Percentiles rank a stretch among this genome's conserved stretches.
Evolutionary conservation across 2,888 invertebrate genomes (phyloP).

Genomic region (Nomada ruficornis): DNA sequence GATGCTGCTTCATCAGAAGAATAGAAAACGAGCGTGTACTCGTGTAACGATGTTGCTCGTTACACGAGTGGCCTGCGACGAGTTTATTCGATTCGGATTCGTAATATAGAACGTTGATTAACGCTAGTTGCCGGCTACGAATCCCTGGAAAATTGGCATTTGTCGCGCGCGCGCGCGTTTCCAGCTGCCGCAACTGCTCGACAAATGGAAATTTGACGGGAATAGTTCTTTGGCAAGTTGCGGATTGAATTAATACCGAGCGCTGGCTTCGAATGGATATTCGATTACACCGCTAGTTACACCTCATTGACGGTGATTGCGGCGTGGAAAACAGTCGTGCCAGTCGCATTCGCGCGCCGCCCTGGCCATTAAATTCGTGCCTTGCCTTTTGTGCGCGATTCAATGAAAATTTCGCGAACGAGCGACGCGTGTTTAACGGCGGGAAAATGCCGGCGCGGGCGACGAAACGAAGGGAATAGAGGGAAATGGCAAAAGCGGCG

Average conservation of each 20-base stretch:
- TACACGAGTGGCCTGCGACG: background rate
- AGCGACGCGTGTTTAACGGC: no score
- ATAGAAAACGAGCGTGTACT: no score
- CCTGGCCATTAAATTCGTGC: constrained; percentile 13
- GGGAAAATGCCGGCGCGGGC: background rate
- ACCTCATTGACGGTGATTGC: constrained; percentile 41
- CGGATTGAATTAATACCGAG: constrained; percentile 43
- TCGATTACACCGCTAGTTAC: constrained; percentile 50
- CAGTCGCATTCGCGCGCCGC: constrained; percentile 4
- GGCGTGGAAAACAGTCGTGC: constrained; percentile 20
- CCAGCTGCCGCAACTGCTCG: constrained; percentile 34
- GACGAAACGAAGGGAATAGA: background rate
- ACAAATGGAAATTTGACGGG: constrained; percentile 56
- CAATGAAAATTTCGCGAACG: background rate
- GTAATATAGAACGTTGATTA: constrained; percentile 34
- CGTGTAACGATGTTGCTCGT: background rate
- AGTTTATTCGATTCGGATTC: constrained; percentile 13
- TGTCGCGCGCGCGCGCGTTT: constrained; percentile 29
- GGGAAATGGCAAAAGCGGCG: constrained; percentile 44
- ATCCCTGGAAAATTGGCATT: constrained; percentile 36
- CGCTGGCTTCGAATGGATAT: constrained; percentile 36
- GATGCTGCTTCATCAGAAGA: no score
- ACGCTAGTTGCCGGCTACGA: constrained; percentile 18
- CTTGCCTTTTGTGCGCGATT: background rate
- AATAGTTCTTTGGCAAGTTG: constrained; percentile 44